Conservation (phyloP, 2,113 vertebrate species). For the Tonatia bakeri region DNA sequence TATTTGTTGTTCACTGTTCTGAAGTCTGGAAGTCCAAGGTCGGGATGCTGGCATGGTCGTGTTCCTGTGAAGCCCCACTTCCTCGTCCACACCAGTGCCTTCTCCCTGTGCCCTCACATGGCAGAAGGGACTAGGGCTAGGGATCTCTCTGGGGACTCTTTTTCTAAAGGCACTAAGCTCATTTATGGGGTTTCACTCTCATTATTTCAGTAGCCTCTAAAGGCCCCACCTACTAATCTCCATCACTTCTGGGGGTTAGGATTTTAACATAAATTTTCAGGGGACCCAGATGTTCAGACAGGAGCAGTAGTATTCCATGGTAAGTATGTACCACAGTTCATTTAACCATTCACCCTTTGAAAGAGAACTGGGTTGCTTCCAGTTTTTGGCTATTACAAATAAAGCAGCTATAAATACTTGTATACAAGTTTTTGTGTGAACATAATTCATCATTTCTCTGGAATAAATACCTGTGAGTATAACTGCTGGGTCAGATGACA, state of each 20-base stretch:
- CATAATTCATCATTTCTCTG: not conserved
- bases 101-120: not conserved
- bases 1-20: not conserved
- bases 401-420: not conserved
- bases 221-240: not conserved
- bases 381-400: not conserved
- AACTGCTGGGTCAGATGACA: not conserved
- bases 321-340: not conserved
- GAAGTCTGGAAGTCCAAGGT: not conserved
- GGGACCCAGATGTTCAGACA: not conserved
- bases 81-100: not conserved
- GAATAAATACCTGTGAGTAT: not conserved
- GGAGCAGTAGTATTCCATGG: not conserved
- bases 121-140: not conserved
- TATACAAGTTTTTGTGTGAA: not conserved
- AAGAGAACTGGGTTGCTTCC: not conserved
- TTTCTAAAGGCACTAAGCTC: not conserved
- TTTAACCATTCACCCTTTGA: not conserved
- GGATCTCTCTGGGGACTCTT: not conserved
- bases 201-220: not conserved
- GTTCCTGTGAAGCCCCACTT: not conserved
- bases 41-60: not conserved
- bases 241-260: not conserved
- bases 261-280: not conserved
- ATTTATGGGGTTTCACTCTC: not conserved